Conservation (phyloP, 2,888 invertebrate genomes). For the Cyclophora punctaria region DNA sequence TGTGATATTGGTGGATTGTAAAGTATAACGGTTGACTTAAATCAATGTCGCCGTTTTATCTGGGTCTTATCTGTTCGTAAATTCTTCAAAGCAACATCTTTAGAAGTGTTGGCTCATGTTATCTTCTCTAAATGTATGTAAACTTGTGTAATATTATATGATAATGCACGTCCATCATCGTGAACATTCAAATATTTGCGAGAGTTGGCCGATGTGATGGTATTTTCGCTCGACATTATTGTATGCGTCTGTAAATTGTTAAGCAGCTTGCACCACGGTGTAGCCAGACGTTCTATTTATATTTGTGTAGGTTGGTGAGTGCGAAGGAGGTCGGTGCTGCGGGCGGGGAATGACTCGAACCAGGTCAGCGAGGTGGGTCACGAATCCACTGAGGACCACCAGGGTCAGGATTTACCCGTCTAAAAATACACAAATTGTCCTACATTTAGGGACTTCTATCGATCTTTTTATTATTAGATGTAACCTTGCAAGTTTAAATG, state of each 20-base stretch:
- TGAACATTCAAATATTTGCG: too few species aligned
- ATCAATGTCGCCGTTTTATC: too few species aligned
- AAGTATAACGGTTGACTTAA: too few species aligned
- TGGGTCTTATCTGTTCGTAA: too few species aligned
- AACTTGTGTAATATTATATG: too few species aligned
- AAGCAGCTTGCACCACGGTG: too few species aligned
- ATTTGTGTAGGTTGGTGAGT: background rate
- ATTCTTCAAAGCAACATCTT: too few species aligned
- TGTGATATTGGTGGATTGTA: constrained; percentile 7
- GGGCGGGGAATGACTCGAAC: constrained; percentile 30
- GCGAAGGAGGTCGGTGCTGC: constrained; percentile 30
- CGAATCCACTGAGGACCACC: constrained; percentile 12
- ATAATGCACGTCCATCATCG: too few species aligned
- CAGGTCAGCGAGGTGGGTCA: constrained; percentile 59
- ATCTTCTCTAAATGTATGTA: too few species aligned
- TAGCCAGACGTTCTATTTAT: background rate
- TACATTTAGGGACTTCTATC: background rate
- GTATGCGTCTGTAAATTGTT: constrained; percentile 4
- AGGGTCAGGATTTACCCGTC: constrained; percentile 33
- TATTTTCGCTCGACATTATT: constrained; percentile 1
- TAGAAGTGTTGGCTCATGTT: too few species aligned
- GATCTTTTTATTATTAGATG: too few species aligned
- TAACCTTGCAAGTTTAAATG: too few species aligned
- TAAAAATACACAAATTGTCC: constrained; percentile 8
- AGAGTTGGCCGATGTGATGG: constrained; percentile 1